A percentile compares a stretch with the other conserved stretches of the same genome.
Conservation (phyloP, 2,113 vertebrate genomes). For the Pachycephala philippinensis region DNA sequence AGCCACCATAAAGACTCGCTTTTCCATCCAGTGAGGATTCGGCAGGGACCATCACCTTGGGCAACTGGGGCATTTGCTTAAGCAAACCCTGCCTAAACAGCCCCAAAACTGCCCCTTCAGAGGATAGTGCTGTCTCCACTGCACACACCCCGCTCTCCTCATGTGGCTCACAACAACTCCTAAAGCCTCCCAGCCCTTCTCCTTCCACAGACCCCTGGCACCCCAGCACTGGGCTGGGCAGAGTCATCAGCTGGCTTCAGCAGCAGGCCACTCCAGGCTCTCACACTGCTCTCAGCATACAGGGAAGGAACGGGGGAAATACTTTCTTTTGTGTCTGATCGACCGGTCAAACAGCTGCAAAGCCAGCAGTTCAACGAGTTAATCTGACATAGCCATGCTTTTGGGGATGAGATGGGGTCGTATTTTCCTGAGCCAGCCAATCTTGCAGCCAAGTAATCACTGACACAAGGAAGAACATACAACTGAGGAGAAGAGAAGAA, state of each 20-base stretch:
- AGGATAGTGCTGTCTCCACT: neutral
- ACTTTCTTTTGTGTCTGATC: neutral
- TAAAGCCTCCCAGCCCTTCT: neutral
- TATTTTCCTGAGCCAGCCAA: neutral
- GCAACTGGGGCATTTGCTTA: neutral
- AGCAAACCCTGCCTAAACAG: fast-evolving
- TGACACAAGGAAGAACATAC: neutral
- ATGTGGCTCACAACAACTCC: neutral
- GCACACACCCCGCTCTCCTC: neutral
- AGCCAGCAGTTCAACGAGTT: neutral
- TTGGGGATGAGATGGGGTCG: neutral
- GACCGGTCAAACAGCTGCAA: neutral
- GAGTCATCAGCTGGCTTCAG: neutral
- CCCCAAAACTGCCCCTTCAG: fast-evolving
- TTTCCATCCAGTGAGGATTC: fast-evolving
- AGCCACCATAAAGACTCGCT: neutral
- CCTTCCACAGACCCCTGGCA: neutral
- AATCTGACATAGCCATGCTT: neutral
- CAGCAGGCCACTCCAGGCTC: neutral
- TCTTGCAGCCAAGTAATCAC: neutral
- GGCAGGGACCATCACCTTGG: fast-evolving
- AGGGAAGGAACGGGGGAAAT: neutral
- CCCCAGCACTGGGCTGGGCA: neutral
- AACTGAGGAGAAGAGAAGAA: neutral
- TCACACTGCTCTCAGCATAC: neutral